Percentiles rank a stretch among this genome's conserved stretches.
phyloP scores from a whole-genome alignment of 1,140 invertebrate species.

The Drosophila grimshawi region DNA sequence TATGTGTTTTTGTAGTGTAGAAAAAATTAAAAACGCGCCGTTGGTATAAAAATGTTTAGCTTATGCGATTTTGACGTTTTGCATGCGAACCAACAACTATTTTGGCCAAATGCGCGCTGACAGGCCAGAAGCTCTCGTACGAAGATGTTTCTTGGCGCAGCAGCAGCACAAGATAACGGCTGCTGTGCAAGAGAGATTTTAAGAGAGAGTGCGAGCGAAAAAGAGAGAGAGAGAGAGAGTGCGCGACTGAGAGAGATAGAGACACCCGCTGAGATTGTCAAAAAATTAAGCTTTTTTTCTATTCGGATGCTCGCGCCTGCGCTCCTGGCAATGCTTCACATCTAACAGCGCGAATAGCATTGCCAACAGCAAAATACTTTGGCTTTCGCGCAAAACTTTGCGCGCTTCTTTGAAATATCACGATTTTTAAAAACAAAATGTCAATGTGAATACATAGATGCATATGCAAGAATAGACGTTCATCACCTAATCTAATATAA shows the following conservation, averaged over 20 bases:
- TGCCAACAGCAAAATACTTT: conserved; percentile 40
- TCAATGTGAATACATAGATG: background rate
- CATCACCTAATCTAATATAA: no score
- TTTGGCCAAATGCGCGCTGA: conserved; percentile 77
- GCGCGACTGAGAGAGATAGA: conserved; percentile 6
- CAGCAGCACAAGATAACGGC: conserved; percentile 50
- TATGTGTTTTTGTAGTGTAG: conserved; percentile 66
- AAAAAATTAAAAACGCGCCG: conserved; percentile 82
- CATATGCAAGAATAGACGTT: background rate
- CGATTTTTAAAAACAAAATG: background rate
- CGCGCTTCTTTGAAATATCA: conserved; percentile 38
- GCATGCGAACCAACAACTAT: conserved; percentile 83
- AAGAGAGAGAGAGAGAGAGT: background rate
- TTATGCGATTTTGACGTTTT: conserved; percentile 81
- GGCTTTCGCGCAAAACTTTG: conserved; percentile 42
- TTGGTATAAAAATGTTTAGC: conserved; percentile 81
- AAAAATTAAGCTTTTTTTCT: conserved; percentile 58
- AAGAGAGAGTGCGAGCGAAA: conserved; percentile 3
- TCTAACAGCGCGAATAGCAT: conserved; percentile 16
- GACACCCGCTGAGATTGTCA: conserved; percentile 29
- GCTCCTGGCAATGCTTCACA: conserved; percentile 17
- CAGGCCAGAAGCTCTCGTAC: conserved; percentile 72
- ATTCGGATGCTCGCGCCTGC: conserved; percentile 63
- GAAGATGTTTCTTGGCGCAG: conserved; percentile 52
- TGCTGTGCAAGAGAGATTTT: conserved; percentile 44